Conservation (phyloP, 2,888 invertebrate genomes). For the Stomorhina lunata region DNA sequence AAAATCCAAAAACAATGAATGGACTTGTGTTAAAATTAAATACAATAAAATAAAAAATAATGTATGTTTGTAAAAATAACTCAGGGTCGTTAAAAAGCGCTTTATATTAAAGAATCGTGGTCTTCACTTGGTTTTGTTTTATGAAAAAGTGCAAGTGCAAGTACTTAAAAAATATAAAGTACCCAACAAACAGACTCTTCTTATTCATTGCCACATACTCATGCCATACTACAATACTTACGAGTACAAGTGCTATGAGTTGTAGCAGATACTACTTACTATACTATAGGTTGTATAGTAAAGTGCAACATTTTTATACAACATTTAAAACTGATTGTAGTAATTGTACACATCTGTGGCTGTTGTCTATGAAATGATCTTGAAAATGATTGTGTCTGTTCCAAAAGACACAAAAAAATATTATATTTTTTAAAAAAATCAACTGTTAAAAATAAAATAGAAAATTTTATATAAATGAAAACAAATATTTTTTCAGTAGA, state of each 20-base stretch:
- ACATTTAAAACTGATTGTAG: constrained; percentile 23
- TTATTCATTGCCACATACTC: constrained; percentile 1
- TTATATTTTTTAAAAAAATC: constrained; percentile 3
- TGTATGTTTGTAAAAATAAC: constrained; percentile 19
- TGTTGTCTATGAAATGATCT: constrained; percentile 57
- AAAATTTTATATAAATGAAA: background rate
- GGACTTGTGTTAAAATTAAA: background rate
- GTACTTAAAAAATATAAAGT: constrained; percentile 42
- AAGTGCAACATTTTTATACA: constrained; percentile 37
- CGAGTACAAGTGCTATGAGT: background rate
- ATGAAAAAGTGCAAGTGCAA: constrained; percentile 48
- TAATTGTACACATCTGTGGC: constrained; percentile 35
- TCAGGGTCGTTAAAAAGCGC: constrained; percentile 16
- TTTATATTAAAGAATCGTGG: background rate
- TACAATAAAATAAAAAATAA: background rate
- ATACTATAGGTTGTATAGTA: too few species aligned
- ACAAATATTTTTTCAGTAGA: constrained; percentile 9
- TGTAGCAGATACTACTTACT: too few species aligned
- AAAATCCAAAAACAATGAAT: constrained; percentile 3
- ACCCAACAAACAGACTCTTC: background rate
- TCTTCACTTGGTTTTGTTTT: constrained; percentile 2
- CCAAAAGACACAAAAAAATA: constrained; percentile 19
- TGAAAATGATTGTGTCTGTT: constrained; percentile 60
- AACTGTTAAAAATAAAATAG: constrained; percentile 15
- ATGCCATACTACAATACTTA: background rate